Evolutionary conservation across 1,140 invertebrate species (phyloP), one percentile per base, ranked within the genome.

Genomic region (Eumeta japonica): DNA sequence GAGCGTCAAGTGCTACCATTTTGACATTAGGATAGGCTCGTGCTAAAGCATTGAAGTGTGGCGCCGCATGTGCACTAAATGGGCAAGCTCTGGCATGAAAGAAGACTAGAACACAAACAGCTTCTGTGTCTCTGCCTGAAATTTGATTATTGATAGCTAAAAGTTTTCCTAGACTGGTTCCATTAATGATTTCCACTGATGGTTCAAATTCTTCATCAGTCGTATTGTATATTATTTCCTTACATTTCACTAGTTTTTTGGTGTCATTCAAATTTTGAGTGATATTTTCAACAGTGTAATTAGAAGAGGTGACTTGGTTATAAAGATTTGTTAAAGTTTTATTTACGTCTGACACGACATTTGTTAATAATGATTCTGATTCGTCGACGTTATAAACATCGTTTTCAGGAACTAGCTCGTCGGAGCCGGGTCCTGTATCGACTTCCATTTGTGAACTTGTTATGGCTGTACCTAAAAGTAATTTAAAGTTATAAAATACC

Each of bases 11-110:
- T 9, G 92, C 94, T 16, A 92, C 85, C 58, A 94, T 83, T 70
- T 89, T 88, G 3, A 97, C 78, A 54, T 87, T 82, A 7, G 92
- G 91, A 77, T 91, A 96, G 3, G 85, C 85, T 85, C 81, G 41
- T 81, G 88, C 55, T 19, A 97, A 60, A 1, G 93, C 89, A 80
- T 97, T 97, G 48, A 89, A 93, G 62, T 92, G 83, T 3, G 90
- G 89, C 4, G 92, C 93, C 16, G 91, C 89, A 52, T 87, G 82
- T 39, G 88, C 88, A 63, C 91, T 94, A 51, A 95, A 95, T 17
- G 90, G 83, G 68, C 94, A 97, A 62, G 87, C 89, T 32, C 84
- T 84, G 0, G 92, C 90, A 75, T 89, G 97, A 70, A 97, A 97
- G 41, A 96, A 75, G 0, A 97, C 83, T 10, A 92, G 48, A 33